A percentile compares a stretch with the other conserved stretches of the same genome.
Conservation (phyloP, 2,113 vertebrate species). For the Stegastes partitus region DNA sequence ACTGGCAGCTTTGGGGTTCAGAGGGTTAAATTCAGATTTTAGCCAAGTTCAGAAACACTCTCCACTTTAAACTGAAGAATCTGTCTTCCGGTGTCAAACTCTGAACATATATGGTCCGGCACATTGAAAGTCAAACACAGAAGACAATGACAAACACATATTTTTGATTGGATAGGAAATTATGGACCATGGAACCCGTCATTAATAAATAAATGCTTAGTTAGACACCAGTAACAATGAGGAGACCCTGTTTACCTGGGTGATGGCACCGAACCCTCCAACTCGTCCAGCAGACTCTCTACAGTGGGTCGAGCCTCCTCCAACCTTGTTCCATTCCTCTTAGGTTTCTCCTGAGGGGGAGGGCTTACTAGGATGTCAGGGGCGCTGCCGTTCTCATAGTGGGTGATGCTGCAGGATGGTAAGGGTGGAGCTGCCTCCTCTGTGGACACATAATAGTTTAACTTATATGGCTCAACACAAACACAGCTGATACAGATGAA, state of each 20-base stretch:
- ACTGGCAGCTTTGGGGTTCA: too few relatives aligned
- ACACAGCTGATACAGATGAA: neutral
- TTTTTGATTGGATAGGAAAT: too few relatives aligned
- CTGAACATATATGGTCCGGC: too few relatives aligned
- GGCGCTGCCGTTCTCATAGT: conserved; percentile 89
- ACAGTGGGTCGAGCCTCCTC: conserved; percentile 93
- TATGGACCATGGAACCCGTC: too few relatives aligned
- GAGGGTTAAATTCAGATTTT: too few relatives aligned
- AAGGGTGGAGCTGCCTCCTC: conserved; percentile 84
- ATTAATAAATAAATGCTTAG: too few relatives aligned
- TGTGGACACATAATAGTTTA: conserved; percentile 54
- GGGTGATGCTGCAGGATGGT: conserved; percentile 86
- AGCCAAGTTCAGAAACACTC: too few relatives aligned
- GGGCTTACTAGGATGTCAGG: conserved; percentile 84
- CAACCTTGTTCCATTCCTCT: conserved; percentile 87
- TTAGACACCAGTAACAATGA: neutral
- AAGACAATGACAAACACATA: too few relatives aligned
- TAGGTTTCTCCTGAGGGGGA: conserved; percentile 89
- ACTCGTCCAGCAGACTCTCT: conserved; percentile 94
- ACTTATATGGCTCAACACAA: neutral
- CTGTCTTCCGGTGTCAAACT: too few relatives aligned
- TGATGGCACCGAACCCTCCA: conserved; percentile 94
- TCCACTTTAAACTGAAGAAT: too few relatives aligned
- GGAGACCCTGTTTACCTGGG: conserved; percentile 85
- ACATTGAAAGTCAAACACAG: too few relatives aligned